Percentiles rank a stretch among this genome's conserved stretches.
Conservation (phyloP, 2,113 vertebrate species). For the Brachirus orientalis region DNA sequence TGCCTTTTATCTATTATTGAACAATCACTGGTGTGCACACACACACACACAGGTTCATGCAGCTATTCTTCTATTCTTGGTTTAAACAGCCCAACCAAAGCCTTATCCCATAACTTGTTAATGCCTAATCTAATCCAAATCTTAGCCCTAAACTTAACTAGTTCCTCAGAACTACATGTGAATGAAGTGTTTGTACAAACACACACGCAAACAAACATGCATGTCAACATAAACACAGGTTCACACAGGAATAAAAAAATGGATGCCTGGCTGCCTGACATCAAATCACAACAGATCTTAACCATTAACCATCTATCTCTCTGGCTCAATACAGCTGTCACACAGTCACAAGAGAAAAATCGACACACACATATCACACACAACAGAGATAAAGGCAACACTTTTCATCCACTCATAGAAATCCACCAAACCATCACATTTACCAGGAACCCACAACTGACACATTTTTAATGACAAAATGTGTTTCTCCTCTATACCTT, state of each 20-base stretch:
- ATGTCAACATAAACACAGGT: neutral
- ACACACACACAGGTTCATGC: slow-evolving; percentile 12
- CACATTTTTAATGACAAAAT: too few relatives aligned
- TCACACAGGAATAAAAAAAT: slow-evolving; percentile 25
- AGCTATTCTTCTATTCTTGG: too few relatives aligned
- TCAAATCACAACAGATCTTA: slow-evolving; percentile 61
- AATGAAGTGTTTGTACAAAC: too few relatives aligned
- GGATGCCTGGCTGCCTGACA: slow-evolving; percentile 65
- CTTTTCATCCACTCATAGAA: neutral
- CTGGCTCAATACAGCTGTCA: slow-evolving; percentile 39
- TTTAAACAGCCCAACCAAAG: too few relatives aligned
- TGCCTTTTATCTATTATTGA: too few relatives aligned
- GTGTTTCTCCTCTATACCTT: neutral
- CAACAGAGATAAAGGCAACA: too few relatives aligned
- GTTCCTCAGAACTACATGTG: too few relatives aligned
- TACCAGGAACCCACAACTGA: too few relatives aligned
- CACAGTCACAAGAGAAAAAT: slow-evolving; percentile 10
- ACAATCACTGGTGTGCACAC: too few relatives aligned
- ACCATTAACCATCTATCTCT: slow-evolving; percentile 71
- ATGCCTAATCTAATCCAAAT: too few relatives aligned
- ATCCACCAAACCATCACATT: too few relatives aligned
- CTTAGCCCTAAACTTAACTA: too few relatives aligned
- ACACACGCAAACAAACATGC: neutral
- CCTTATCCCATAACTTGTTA: neutral
- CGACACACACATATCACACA: slow-evolving; percentile 6